Evolutionary conservation across 2,888 invertebrate genomes (phyloP), one percentile per base, ranked within the genome.

Genomic region (Sarcophaga carnaria): DNA sequence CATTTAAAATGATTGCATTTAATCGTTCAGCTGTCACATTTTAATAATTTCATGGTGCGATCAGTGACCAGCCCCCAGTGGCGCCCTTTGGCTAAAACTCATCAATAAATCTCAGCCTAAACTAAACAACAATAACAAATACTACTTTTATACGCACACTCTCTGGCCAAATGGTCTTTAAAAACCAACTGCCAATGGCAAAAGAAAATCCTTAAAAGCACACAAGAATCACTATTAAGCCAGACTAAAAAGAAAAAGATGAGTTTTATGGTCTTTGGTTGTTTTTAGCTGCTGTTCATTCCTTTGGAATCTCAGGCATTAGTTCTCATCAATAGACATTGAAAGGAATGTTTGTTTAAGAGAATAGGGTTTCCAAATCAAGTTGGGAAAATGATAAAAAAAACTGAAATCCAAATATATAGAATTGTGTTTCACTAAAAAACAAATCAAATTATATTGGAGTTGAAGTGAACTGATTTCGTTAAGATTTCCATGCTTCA

Each of bases 21-120:
- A 91, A 91, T 91, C 91, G 91, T 90, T 91, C 91, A 90, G 90
- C 91, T 91, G 91, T 92, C 91, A 92, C 90, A 92, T 91, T 92
- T 92, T 91, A 91, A 91, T 92, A 92, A 92, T 91, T 91, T 90
- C 91, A 90, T 91, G 91, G 91, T 90, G 91, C 91, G 91, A 91
- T 90, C 90, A 89, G 88, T 88, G 90, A 89, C 90, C 90, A 90
- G 90, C 91, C 91, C 90, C 91, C 91, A 91, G 89, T 90, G 91
- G 91, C 90, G 91, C 91, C 91, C 90, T 89, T 89, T 88, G 90
- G 90, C 90, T 89, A 91, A 91, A 92, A 90, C 91, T 91, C 91
- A 92, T 92, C 91, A 92, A 92, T 90, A 90, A 91, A 90, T 90
- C 90, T 89, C 88, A 85, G 87, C 78, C 88, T 86, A 85, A 78